These are phyloP conservation scores for Oreochromis mossambicus DNA, from an alignment of 2,797 vertebrate genomes.

Conservation along the genomic window DNA sequence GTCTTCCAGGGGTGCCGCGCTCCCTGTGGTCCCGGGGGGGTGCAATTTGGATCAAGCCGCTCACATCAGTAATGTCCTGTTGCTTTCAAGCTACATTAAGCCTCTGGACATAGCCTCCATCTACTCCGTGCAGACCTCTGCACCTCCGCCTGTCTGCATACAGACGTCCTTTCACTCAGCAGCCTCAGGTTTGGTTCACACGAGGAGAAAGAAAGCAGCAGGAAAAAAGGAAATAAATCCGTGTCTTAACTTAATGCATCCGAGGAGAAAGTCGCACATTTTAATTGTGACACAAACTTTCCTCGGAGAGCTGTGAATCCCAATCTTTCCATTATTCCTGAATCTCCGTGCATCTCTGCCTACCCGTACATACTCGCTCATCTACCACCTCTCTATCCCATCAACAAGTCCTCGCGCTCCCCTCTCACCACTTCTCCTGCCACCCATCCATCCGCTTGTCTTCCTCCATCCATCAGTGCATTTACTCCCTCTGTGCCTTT, in stretches of 20 bases:
- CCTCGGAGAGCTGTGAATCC: background rate
- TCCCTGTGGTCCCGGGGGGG: conserved; percentile 32
- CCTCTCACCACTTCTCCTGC: conserved; percentile 38
- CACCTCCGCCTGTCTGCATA: background rate
- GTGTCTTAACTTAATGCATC: background rate
- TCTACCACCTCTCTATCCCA: conserved; percentile 44
- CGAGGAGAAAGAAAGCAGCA: background rate
- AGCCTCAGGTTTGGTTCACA: background rate
- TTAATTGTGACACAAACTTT: background rate
- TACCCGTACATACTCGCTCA: conserved; percentile 27
- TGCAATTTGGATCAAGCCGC: conserved; percentile 53
- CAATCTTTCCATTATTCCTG: conserved; percentile 26
- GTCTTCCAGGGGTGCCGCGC: conserved; percentile 36
- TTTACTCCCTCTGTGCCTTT: conserved; percentile 37
- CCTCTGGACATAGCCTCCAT: conserved; percentile 36
- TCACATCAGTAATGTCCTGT: conserved; percentile 58
- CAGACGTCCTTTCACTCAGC: background rate
- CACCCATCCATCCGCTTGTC: conserved; percentile 41
- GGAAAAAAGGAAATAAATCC: background rate
- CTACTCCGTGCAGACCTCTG: conserved; percentile 10
- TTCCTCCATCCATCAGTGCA: conserved; percentile 42
- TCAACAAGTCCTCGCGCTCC: conserved; percentile 25
- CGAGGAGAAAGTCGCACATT: background rate
- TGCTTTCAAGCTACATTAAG: conserved; percentile 67
- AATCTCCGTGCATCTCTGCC: conserved; percentile 17